Conservation (phyloP, 1,140 invertebrate species). For the Tetramorium parvispinum region DNA sequence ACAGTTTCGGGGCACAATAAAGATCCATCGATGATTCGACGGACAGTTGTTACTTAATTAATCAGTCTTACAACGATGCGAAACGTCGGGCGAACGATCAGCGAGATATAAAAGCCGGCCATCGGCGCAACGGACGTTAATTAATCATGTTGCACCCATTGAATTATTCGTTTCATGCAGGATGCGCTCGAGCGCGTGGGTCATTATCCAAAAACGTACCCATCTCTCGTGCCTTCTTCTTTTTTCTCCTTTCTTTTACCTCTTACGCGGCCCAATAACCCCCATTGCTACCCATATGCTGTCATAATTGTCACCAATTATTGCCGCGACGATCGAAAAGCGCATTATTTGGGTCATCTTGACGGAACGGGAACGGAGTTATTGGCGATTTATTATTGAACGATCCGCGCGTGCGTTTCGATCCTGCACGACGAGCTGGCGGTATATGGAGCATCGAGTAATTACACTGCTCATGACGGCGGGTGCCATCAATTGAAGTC, state of each 20-base stretch:
- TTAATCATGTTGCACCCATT: conserved; percentile 56
- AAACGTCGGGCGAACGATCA: conserved; percentile 33
- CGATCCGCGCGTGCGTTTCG: conserved; percentile 41
- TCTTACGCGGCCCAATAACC: conserved; percentile 54
- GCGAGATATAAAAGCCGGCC: conserved; percentile 43
- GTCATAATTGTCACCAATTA: conserved; percentile 63
- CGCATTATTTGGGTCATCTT: conserved; percentile 58
- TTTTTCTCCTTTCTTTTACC: neutral
- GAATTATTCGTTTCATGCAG: conserved; percentile 47
- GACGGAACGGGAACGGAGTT: conserved; percentile 62
- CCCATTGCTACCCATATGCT: conserved; percentile 54
- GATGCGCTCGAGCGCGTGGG: conserved; percentile 29
- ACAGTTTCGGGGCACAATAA: conserved; percentile 33
- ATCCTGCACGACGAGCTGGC: conserved; percentile 21
- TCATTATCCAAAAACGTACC: conserved; percentile 59
- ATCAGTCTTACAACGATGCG: conserved; percentile 38
- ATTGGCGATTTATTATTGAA: conserved; percentile 62
- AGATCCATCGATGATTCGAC: conserved; percentile 37
- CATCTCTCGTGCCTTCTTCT: neutral
- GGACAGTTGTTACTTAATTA: conserved; percentile 62
- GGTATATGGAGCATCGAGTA: conserved; percentile 58
- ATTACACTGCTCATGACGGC: conserved; percentile 39
- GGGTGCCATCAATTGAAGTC: conserved; percentile 18
- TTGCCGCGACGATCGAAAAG: conserved; percentile 57
- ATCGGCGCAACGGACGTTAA: conserved; percentile 38